A percentile compares a stretch with the other conserved stretches of the same genome.
phyloP scores from a whole-genome alignment of 2,888 invertebrate genomes.

The Ctenicera cuprea region DNA sequence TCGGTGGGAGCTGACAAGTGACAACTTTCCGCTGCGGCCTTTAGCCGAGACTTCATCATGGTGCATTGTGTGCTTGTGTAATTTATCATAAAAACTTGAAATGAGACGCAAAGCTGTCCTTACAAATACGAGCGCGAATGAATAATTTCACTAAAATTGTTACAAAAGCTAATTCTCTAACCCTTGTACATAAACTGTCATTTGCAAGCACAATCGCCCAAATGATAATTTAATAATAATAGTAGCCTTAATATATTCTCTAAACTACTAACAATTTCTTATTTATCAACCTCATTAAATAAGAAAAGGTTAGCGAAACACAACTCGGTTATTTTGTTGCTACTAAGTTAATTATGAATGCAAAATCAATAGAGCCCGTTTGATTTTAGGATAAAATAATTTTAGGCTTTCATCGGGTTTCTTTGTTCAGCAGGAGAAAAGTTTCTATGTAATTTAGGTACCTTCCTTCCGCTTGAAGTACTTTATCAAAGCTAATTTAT shows the following conservation, averaged over 20 bases:
- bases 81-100: slow-evolving; percentile 61
- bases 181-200: background rate
- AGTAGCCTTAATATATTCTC: background rate
- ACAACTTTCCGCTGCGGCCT: slow-evolving; percentile 63
- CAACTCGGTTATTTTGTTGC: slow-evolving; percentile 27
- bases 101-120: slow-evolving; percentile 39
- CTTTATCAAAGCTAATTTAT: slow-evolving; percentile 67
- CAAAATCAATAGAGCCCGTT: slow-evolving; percentile 60
- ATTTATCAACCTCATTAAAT: background rate
- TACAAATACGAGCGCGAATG: slow-evolving; percentile 17
- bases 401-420: slow-evolving; percentile 58
- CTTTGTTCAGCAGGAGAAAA: slow-evolving; percentile 54
- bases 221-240: background rate
- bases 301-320: slow-evolving; percentile 3
- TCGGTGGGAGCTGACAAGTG: slow-evolving; percentile 60
- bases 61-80: slow-evolving; percentile 51
- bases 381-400: slow-evolving; percentile 60
- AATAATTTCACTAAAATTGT: slow-evolving; percentile 25
- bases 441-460: slow-evolving; percentile 62
- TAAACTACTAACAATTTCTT: background rate
- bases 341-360: slow-evolving; percentile 57
- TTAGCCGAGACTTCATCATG: slow-evolving; percentile 63
- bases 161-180: slow-evolving; percentile 11
- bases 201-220: background rate
- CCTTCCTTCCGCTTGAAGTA: slow-evolving; percentile 62